Base-by-base conservation (phyloP, 1,140 invertebrate species). In the Lepidurus couesii region DNA sequence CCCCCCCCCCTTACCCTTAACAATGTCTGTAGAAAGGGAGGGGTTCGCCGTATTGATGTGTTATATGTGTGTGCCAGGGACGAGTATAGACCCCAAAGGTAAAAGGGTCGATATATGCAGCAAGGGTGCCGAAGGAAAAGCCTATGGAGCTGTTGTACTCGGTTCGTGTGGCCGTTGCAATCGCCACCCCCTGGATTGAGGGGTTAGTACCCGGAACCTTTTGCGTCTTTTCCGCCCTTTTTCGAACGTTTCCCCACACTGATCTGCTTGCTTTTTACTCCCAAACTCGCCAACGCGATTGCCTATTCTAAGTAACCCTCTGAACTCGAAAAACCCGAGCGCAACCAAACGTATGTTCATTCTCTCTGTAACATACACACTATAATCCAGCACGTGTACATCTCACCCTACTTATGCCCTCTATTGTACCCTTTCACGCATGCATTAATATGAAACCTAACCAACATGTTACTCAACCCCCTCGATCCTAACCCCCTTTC, bases 401-500 rank as follows among this genome's bases (percentile, higher is more conserved):
- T 65, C 53, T 13, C 53, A 65, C 53, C 53, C 53, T 65, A 65
- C 53, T 65, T 65, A 65, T 65, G 16, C 53, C 53, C 8, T 65
- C 53, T 65, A 65, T 21, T n/a, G 1, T 65, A 16, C 53, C 21
- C 53, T 65, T 65, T 65, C 53, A 65, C 53, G 53, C 16, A 65
- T 65, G 53, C n/a, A 65, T 65, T 10, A 21, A 21, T 21, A 21
- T 3, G 53, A 65, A 65, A 65, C 9, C 21, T 65, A 65, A 65
- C 53, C 53, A 65, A 65, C 53, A 65, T 65, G 53, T 65, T 65
- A 65, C 53, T 65, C 53, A 65, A 65, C 53, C 53, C 53, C 53
- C 53, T 65, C 21, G 13, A 13, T 21, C 53, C 8, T 11, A 16
- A 65, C 53, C 53, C 21, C 53, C 16, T 65, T 65, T 65, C 21